These are phyloP conservation scores for Lycocorax pyrrhopterus DNA, from an alignment of 2,113 vertebrate species.

Conservation along the genomic window DNA sequence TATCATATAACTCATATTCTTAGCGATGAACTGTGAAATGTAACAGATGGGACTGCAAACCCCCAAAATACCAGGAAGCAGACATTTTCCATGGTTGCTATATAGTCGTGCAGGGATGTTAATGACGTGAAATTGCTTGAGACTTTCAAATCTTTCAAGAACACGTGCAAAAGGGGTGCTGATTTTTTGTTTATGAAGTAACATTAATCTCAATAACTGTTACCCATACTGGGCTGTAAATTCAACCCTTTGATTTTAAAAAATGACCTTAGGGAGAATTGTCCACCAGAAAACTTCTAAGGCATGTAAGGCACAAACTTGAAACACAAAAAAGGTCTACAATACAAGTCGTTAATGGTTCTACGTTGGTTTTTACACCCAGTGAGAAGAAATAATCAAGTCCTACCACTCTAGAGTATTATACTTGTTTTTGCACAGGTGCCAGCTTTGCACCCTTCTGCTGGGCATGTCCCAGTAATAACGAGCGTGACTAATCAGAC, in stretches of 20 bases:
- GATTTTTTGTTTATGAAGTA: conserved; percentile 33
- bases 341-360: neutral
- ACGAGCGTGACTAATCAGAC: neutral
- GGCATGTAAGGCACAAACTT: neutral
- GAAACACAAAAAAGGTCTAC: neutral
- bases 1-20: conserved; percentile 57
- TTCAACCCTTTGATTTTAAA: neutral
- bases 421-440: neutral
- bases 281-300: neutral
- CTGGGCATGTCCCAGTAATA: neutral
- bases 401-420: neutral
- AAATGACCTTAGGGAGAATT: neutral
- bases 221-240: neutral
- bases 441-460: neutral
- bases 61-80: conserved; percentile 48
- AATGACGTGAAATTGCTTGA: conserved; percentile 53
- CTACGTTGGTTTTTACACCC: neutral
- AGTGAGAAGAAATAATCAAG: neutral
- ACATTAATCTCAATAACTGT: neutral
- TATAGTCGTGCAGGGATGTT: conserved; percentile 48
- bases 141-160: conserved; percentile 42
- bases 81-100: conserved; percentile 54
- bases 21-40: conserved; percentile 60
- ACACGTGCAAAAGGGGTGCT: conserved; percentile 15
- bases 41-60: conserved; percentile 62